Evolutionary conservation across 2,113 vertebrate genomes (phyloP), one percentile per base, ranked within the genome.

Genomic region (Chroicocephalus ridibundus): DNA sequence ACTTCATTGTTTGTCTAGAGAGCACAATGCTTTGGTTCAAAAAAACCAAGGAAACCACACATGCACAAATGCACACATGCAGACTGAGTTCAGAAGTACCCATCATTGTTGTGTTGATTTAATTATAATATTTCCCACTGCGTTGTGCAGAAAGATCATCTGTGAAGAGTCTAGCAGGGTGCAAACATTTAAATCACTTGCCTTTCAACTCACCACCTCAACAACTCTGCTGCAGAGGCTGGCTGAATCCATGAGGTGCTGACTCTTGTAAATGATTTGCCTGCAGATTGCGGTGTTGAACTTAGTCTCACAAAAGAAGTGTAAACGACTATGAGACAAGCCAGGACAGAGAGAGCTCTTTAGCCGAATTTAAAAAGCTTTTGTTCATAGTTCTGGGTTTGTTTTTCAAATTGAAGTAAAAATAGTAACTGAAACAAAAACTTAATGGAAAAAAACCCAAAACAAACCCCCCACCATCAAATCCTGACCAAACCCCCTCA

Each of bases 101-200:
- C 5, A 0, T 75, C 64, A 15, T 26, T 46, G 31, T 36, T 46
- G 40, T 10, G 1, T 54, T 89, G 83, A 89, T 94, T 94, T 93
- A 95, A 96, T 90, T 88, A 83, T 4, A 95, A 61, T 54, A 69
- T 87, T 93, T 93, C 93, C 94, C 84, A 89, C 81, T 47, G 88
- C 0, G 54, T 8, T 65, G 58, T 58, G 78, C 58, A 82, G 77
- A 62, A 93, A 82, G 66, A 91, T 94, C 69, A 75, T 78, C 86
- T 79, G 61, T n/a, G 89, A 82, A 54, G 83, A 93, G 84, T 60
- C 49, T 61, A 82, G 93, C 77, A 87, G 74, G 81, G 58, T 46
- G 89, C 78, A 94, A 94, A 94, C 74, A 87, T 72, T 79, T 75
- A 79, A 88, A 95, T 96, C 36, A 79, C 29, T 86, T 55, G 21